Percentiles rank a stretch among this genome's conserved stretches.
Evolutionary conservation across 2,797 vertebrate species (phyloP).

Genomic region (Acrocephalus scirpaceus): DNA sequence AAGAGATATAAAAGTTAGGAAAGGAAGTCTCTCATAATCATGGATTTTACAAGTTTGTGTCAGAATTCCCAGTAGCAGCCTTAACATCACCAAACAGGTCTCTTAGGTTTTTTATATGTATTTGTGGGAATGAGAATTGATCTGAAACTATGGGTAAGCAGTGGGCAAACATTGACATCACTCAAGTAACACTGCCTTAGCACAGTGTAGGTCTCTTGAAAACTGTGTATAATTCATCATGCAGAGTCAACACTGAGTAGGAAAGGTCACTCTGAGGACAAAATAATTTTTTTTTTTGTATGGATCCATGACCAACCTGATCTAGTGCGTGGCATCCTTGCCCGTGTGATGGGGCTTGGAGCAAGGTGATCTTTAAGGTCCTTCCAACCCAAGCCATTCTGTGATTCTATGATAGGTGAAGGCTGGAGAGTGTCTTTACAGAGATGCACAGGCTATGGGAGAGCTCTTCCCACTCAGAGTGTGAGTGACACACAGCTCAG

Average conservation of each 20-base stretch:
- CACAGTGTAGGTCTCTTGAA: background rate
- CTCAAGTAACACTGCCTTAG: background rate
- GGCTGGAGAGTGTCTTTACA: background rate
- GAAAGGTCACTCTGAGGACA: background rate
- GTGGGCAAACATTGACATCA: background rate
- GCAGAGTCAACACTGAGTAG: background rate
- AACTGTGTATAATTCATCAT: background rate
- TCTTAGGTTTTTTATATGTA: background rate
- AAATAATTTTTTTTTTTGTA: background rate
- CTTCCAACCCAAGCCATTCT: background rate
- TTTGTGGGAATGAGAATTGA: background rate
- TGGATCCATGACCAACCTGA: background rate
- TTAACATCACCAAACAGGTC: background rate
- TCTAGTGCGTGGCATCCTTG: background rate
- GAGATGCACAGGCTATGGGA: background rate
- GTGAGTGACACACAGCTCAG: background rate
- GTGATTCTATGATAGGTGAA: background rate
- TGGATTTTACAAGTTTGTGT: background rate
- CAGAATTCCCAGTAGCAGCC: background rate
- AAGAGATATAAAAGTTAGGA: background rate
- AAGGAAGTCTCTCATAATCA: background rate
- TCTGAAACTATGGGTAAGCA: background rate
- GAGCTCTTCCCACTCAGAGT: background rate
- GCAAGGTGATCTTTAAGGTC: accelerated
- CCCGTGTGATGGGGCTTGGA: accelerated